A percentile compares a stretch with the other conserved stretches of the same genome.
phyloP scores from a whole-genome alignment of 2,888 invertebrate genomes.

The Biston betularia region DNA sequence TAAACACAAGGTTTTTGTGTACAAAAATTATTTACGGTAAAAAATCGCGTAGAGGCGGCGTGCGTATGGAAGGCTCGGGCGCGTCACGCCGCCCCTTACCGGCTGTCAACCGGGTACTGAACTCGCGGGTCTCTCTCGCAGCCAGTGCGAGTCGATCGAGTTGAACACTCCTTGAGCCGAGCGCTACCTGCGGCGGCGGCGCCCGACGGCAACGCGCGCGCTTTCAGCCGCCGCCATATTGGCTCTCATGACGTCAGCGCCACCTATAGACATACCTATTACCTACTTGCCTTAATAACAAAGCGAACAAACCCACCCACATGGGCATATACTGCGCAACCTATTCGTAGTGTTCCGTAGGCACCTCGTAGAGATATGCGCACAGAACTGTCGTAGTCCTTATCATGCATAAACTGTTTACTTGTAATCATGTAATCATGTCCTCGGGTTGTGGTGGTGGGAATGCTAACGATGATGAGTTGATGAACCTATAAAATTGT shows the following conservation, averaged over 20 bases:
- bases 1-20: conserved; percentile 63
- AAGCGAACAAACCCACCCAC: conserved; percentile 33
- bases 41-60: conserved; percentile 83
- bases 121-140: conserved; percentile 68
- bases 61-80: conserved; percentile 62
- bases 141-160: conserved; percentile 58
- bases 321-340: conserved; percentile 20
- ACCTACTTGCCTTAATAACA: conserved; percentile 20
- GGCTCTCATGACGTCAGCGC: conserved; percentile 75
- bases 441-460: conserved; percentile 4
- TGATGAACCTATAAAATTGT: conserved; percentile 1
- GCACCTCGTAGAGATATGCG: conserved; percentile 15
- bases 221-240: conserved; percentile 76
- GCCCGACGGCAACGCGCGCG: conserved; percentile 63
- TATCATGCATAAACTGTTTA: conserved; percentile 16
- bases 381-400: conserved; percentile 6
- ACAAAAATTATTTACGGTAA: conserved; percentile 76
- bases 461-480: conserved; percentile 16
- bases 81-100: conserved; percentile 80
- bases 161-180: conserved; percentile 61
- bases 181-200: conserved; percentile 61
- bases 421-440: conserved; percentile 10
- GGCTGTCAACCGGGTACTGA: conserved; percentile 85
- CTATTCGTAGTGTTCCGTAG: conserved; percentile 14
- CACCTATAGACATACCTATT: conserved; percentile 36